Base-by-base conservation (phyloP, 2,888 invertebrate genomes). In the Leptinotarsa peninsularis region DNA sequence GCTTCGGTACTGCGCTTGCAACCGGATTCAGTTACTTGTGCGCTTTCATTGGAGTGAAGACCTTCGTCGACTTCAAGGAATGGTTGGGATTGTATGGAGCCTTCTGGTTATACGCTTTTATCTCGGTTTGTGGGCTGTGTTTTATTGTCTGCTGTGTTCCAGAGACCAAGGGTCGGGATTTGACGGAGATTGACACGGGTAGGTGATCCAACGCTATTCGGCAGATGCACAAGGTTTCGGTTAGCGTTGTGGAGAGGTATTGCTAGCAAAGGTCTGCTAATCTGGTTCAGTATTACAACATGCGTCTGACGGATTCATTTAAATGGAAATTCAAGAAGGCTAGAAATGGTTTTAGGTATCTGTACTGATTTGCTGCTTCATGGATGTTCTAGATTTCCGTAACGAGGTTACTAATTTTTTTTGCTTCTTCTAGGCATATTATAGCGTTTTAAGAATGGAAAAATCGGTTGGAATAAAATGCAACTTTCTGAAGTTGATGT, bases 131-230 rank as follows among this genome's bases (percentile, higher is more conserved):
- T 33, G 95, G 96, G 21, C 89, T 96, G 15, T 93, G 95, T 86
- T 97, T 96, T 87, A 94, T 96, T 1, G 94, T 94, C 4, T 93
- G 94, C 84, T 94, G 93, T 86, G 95, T 97, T 13, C 97, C 97
- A 0, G 97, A 97, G 89, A 97, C 97, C 4, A 96, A 95, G 87
- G 97, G 97, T 0, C 94, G 94, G 82, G 95, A 96, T 85, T 89
- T 97, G 82, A 96, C 96, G 86, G 96, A 97, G 88, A 96, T 97
- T 92, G 94, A 94, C 85, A 92, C 93, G 56, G 80, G 77, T 68
- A 87, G 87, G 84, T 88, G 87, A 87, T 85, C 83, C 54, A 80
- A 82, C 77, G 81, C 83, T 69, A 80, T 77, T 54, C 78, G 80
- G 68, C 83, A 82, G 75, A 81, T 81, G 68, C 80, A 81, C 15